Percentiles rank a stretch among this genome's conserved stretches.
These are phyloP conservation scores for Ectemnius lituratus DNA, from an alignment of 2,888 invertebrate species.

Conservation along the genomic window DNA sequence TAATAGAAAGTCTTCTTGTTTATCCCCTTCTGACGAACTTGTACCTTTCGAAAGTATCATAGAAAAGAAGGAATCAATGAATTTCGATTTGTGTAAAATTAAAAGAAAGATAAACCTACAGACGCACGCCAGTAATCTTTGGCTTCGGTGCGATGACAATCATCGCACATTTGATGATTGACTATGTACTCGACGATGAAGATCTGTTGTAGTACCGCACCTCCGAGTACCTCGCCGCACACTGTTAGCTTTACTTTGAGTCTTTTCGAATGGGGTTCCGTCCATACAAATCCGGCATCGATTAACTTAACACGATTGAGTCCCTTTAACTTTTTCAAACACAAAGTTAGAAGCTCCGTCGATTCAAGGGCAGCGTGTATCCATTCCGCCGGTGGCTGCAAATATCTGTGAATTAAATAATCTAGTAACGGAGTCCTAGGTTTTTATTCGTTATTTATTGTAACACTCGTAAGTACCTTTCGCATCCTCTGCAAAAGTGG, in stretches of 20 bases:
- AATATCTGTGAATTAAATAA: slow-evolving; percentile 81
- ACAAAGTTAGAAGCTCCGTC: slow-evolving; percentile 91
- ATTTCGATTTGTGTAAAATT: background rate
- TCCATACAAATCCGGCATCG: slow-evolving; percentile 99
- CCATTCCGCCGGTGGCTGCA: slow-evolving; percentile 96
- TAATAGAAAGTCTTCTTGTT: slow-evolving; percentile 99
- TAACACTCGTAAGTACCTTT: slow-evolving; percentile 82
- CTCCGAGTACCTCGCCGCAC: slow-evolving; percentile 95
- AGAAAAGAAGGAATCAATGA: background rate
- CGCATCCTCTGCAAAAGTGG: slow-evolving; percentile 95
- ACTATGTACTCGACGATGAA: slow-evolving; percentile 96
- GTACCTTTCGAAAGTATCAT: slow-evolving; percentile 80
- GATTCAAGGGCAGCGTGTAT: slow-evolving; percentile 92
- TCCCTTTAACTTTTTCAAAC: slow-evolving; percentile 95
- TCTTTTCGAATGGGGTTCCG: slow-evolving; percentile 98
- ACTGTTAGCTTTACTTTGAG: slow-evolving; percentile 97
- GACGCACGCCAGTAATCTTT: slow-evolving; percentile 98
- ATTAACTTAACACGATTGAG: slow-evolving; percentile 92
- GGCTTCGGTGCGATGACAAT: slow-evolving; percentile 97
- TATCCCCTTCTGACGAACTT: slow-evolving; percentile 91
- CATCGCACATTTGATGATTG: slow-evolving; percentile 97
- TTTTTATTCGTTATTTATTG: background rate
- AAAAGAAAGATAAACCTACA: slow-evolving; percentile 74
- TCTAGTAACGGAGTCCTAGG: background rate
- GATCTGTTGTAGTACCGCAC: slow-evolving; percentile 94